Evolutionary conservation across 2,113 vertebrate species (phyloP).

Genomic region (Chascanopsetta lugubris): DNA sequence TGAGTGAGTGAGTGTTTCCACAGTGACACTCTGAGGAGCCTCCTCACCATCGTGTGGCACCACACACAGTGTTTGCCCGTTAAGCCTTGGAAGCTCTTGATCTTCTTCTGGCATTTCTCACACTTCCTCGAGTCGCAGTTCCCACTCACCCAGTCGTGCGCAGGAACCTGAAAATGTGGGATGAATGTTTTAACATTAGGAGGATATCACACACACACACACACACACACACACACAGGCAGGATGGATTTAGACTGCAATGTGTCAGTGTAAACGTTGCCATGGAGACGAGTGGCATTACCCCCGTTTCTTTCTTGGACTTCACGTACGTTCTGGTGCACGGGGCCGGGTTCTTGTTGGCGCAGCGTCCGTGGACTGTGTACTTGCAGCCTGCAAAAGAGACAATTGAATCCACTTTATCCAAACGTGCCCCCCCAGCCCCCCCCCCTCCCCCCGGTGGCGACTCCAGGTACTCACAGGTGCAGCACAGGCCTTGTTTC

Average conservation of each 20-base stretch:
- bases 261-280: constrained; percentile 20
- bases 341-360: constrained; percentile 85
- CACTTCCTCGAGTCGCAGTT: constrained; percentile 88
- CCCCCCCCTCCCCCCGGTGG: constrained; percentile 59
- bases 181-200: constrained; percentile 23
- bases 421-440: not conserved
- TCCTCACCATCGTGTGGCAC: constrained; percentile 89
- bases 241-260: not conserved
- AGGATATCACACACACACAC: constrained; percentile 1
- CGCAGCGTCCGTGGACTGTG: constrained; percentile 90
- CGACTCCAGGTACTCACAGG: constrained; percentile 80
- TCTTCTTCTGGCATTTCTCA: constrained; percentile 91
- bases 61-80: constrained; percentile 91
- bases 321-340: constrained; percentile 93
- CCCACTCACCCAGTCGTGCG: constrained; percentile 90
- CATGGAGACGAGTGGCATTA: constrained; percentile 67
- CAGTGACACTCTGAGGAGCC: not conserved
- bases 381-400: constrained; percentile 87
- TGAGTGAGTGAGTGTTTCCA: not conserved
- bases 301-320: constrained; percentile 89
- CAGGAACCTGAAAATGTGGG: constrained; percentile 77
- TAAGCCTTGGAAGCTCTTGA: constrained; percentile 83
- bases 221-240: not conserved
- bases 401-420: not conserved
- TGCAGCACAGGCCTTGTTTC: constrained; percentile 92